These are phyloP conservation scores for Mercenaria mercenaria DNA, from an alignment of 1,140 invertebrate species.

Conservation along the genomic window DNA sequence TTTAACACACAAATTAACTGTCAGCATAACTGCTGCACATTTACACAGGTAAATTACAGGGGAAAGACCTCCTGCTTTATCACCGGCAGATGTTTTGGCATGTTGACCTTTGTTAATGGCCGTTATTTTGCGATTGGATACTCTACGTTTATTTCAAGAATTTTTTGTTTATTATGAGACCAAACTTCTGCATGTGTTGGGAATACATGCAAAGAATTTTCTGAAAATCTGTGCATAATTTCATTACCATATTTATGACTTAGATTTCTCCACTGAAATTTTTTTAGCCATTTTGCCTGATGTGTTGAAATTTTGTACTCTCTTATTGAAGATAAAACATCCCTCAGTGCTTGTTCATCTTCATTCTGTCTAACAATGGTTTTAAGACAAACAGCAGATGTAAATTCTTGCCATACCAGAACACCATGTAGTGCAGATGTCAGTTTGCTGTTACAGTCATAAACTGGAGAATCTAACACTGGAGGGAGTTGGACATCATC, in stretches of 20 bases:
- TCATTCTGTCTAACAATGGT: slow-evolving; percentile 57
- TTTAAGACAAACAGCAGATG: slow-evolving; percentile 48
- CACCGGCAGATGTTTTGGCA: slow-evolving; percentile 1
- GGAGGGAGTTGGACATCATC: slow-evolving; percentile 73
- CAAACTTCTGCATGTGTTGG: slow-evolving; percentile 26
- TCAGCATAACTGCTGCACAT: slow-evolving; percentile 64
- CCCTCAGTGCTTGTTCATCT: slow-evolving; percentile 45
- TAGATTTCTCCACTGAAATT: slow-evolving; percentile 61
- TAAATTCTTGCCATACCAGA: slow-evolving; percentile 63
- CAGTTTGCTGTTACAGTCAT: slow-evolving; percentile 30
- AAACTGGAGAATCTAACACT: slow-evolving; percentile 67
- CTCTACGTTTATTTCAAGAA: slow-evolving; percentile 27
- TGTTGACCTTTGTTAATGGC: slow-evolving; percentile 4
- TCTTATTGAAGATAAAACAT: slow-evolving; percentile 36
- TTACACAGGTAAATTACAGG: slow-evolving; percentile 37
- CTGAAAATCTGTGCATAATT: not conserved
- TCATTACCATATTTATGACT: not conserved
- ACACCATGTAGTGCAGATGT: slow-evolving; percentile 62
- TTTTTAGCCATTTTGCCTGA: slow-evolving; percentile 60
- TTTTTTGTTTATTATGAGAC: slow-evolving; percentile 40
- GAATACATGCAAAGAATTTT: slow-evolving; percentile 12
- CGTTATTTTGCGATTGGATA: slow-evolving; percentile 50
- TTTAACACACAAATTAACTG: slow-evolving; percentile 57
- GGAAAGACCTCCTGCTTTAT: slow-evolving; percentile 25
- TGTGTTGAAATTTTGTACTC: slow-evolving; percentile 17